These are phyloP conservation scores for Sebastes miniatus DNA, from an alignment of 2,797 vertebrate genomes.

Conservation along the genomic window DNA sequence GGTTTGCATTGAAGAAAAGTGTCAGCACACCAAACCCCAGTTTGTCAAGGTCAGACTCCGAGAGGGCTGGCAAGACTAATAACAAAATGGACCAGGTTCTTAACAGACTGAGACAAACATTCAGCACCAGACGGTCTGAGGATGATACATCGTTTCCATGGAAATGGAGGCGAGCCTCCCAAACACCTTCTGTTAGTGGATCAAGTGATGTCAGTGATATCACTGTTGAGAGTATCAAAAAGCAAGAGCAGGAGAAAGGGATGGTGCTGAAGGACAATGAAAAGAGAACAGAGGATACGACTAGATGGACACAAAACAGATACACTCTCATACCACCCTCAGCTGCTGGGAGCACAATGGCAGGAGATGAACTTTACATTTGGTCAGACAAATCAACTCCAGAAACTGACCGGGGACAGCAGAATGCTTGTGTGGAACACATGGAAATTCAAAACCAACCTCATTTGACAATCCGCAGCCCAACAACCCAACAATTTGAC, in stretches of 20 bases:
- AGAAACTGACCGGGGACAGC: constrained; percentile 6
- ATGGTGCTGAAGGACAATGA: neutral
- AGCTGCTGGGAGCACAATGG: neutral
- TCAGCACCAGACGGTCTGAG: constrained; percentile 67
- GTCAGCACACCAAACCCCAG: constrained; percentile 49
- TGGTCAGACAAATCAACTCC: constrained; percentile 30
- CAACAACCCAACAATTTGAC: constrained; percentile 25
- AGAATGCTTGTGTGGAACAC: constrained; percentile 9
- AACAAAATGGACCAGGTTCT: constrained; percentile 78
- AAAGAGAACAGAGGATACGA: constrained; percentile 6
- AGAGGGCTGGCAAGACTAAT: constrained; percentile 45
- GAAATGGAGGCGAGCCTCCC: constrained; percentile 62
- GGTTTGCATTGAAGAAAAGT: constrained; percentile 72
- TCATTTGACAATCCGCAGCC: constrained; percentile 32
- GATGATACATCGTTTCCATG: constrained; percentile 56
- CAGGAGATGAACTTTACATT: constrained; percentile 9
- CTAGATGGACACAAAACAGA: constrained; percentile 41
- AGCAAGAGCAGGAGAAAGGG: constrained; percentile 3
- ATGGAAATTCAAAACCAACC: constrained; percentile 27
- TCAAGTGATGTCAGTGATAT: constrained; percentile 52
- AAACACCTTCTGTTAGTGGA: constrained; percentile 53
- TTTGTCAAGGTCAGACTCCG: constrained; percentile 55
- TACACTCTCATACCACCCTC: constrained; percentile 32
- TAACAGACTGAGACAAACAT: constrained; percentile 72
- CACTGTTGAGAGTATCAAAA: constrained; percentile 37